phyloP scores from a whole-genome alignment of 2,888 invertebrate species.

The Pogonocherus hispidulus region DNA sequence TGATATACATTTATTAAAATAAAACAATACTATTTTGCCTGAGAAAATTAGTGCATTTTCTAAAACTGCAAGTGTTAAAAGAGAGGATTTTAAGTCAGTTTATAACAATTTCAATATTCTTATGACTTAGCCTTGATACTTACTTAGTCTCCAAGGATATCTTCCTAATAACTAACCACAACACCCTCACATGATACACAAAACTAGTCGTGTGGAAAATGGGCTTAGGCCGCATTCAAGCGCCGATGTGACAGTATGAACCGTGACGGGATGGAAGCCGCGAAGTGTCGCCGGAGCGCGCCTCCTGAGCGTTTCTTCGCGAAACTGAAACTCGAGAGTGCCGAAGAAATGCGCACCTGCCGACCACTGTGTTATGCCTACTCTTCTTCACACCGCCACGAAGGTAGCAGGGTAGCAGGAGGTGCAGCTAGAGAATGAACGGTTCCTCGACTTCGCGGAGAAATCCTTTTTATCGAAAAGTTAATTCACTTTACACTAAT shows the following conservation, averaged over 20 bases:
- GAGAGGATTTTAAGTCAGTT: no score
- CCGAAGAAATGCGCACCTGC: conserved; percentile 26
- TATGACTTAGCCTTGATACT: no score
- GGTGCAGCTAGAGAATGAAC: background rate
- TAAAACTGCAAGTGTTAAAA: no score
- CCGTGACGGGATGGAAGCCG: conserved; percentile 1
- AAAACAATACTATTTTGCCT: no score
- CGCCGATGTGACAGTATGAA: conserved; percentile 14
- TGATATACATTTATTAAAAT: no score
- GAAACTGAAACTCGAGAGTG: conserved; percentile 27
- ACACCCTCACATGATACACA: conserved; percentile 17
- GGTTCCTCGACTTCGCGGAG: background rate
- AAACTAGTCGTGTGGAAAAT: conserved; percentile 4
- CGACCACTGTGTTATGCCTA: conserved; percentile 15
- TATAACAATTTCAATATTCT: no score
- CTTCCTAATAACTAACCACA: conserved; percentile 5
- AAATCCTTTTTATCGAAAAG: no score
- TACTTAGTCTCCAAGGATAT: background rate
- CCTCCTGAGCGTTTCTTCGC: conserved; percentile 24
- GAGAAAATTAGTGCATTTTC: no score
- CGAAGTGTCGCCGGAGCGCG: conserved; percentile 19
- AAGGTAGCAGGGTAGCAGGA: conserved; percentile 9
- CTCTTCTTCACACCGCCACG: conserved; percentile 27
- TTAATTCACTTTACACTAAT: no score
- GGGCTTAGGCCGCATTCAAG: conserved; percentile 2